Evolutionary conservation across 2,888 invertebrate species (phyloP), one percentile per base, ranked within the genome.

Genomic region (Leptarthrus brevirostris): DNA sequence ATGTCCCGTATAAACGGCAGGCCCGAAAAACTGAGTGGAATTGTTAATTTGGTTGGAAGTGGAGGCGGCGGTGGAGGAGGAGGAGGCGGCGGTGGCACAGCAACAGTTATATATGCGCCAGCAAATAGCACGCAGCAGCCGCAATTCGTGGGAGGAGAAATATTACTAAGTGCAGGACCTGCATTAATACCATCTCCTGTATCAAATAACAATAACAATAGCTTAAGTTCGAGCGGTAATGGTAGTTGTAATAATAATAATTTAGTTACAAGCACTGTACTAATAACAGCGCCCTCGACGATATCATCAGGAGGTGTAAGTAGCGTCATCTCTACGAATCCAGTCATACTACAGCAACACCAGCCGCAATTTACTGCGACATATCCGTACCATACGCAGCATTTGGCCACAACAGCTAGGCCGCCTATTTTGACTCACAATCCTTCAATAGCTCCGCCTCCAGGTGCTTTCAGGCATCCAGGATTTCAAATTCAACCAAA

Each of bases 401-500:
- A 80, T 75, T 76, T 81, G 54, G 77, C 79, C 12, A 79, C 79
- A 74, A 80, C 79, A 79, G 80, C 76, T 79, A 79, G 79, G 77
- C 81, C 79, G 69, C 81, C 81, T 44, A 77, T 83, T 66, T 78
- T 84, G 73, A 74, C 82, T 22, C 83, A 83, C 74, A 82, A 80
- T 77, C 80, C 81, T 12, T 78, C 79, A 36, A 79, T 81, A 66
- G 79, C 80, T 36, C 82, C 81, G 36, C 82, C 80, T 47, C 79
- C 80, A 54, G 80, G 76, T 76, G 80, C 74, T 34, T 83, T 81
- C 78, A 82, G 83, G 56, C 76, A 82, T 79, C 85, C 82, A 78
- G 85, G 81, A 79, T 86, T 83, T 81, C 84, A 82, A 79, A 82
- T 83, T 78, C 86, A 87, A 76, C 87, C 87, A 76, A 88, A 88